Conservation (phyloP, 2,797 vertebrate genomes). For the Cottoperca gobio region DNA sequence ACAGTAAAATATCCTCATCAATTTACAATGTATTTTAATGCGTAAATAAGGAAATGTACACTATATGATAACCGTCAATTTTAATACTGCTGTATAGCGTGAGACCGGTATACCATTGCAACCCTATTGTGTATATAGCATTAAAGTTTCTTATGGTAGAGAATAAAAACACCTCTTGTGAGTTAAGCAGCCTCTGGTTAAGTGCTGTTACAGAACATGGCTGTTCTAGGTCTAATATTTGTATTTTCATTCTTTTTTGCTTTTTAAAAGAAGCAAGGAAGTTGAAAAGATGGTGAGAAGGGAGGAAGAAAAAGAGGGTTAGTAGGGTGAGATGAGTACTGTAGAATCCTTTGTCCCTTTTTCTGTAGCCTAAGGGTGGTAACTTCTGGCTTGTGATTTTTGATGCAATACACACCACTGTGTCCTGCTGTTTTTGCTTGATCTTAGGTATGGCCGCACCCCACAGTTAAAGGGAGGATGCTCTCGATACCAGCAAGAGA, state of each 20-base stretch:
- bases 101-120: too few relatives aligned
- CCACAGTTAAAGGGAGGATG: background rate
- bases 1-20: too few relatives aligned
- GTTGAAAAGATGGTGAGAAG: background rate
- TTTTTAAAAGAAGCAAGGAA: constrained; percentile 3
- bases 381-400: background rate
- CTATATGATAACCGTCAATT: too few relatives aligned
- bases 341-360: background rate
- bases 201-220: background rate
- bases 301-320: constrained; percentile 3
- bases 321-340: background rate
- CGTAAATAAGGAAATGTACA: too few relatives aligned
- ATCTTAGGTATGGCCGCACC: background rate
- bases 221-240: background rate
- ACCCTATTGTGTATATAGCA: background rate
- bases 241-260: background rate
- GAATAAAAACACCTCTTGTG: too few relatives aligned
- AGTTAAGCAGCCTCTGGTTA: too few relatives aligned
- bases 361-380: background rate
- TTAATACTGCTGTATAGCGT: too few relatives aligned
- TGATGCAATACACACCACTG: background rate
- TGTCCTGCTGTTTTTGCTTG: background rate
- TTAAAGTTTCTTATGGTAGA: background rate
- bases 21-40: too few relatives aligned
- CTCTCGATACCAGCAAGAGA: background rate